A percentile compares a stretch with the other conserved stretches of the same genome.
phyloP scores from a whole-genome alignment of 2,113 vertebrate species.

The Hypanus sabinus region DNA sequence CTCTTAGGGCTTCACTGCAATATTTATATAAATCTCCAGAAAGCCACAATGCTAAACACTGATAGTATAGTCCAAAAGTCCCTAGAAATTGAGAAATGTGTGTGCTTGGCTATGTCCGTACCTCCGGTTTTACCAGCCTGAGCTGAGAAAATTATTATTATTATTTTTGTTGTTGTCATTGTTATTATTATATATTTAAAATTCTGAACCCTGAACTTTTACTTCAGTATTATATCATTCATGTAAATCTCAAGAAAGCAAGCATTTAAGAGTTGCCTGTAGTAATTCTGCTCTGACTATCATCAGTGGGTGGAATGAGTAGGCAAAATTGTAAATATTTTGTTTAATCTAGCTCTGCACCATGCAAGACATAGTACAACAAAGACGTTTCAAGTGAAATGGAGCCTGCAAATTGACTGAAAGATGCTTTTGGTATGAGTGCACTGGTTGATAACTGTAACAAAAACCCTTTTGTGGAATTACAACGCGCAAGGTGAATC shows the following conservation, averaged over 20 bases:
- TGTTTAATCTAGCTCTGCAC: neutral
- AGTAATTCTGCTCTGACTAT: neutral
- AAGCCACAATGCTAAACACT: no score
- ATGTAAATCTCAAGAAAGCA: neutral
- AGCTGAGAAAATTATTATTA: no score
- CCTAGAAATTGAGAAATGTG: no score
- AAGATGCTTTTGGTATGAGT: neutral
- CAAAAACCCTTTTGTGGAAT: neutral
- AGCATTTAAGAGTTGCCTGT: neutral
- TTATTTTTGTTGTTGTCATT: no score
- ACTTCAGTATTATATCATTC: neutral
- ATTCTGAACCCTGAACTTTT: neutral
- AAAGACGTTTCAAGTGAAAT: neutral
- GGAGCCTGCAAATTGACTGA: neutral
- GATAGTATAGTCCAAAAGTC: no score
- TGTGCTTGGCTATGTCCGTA: no score
- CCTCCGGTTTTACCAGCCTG: no score
- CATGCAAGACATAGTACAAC: neutral
- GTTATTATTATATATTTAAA: no score
- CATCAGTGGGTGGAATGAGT: neutral
- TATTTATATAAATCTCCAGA: no score
- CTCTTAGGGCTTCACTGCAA: no score
- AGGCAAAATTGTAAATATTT: neutral
- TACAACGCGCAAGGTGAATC: neutral
- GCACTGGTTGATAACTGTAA: neutral